Percentiles rank a stretch among this genome's conserved stretches.
These are phyloP conservation scores for Melikaiella ostensackeni DNA, from an alignment of 2,888 invertebrate genomes.

Conservation along the genomic window DNA sequence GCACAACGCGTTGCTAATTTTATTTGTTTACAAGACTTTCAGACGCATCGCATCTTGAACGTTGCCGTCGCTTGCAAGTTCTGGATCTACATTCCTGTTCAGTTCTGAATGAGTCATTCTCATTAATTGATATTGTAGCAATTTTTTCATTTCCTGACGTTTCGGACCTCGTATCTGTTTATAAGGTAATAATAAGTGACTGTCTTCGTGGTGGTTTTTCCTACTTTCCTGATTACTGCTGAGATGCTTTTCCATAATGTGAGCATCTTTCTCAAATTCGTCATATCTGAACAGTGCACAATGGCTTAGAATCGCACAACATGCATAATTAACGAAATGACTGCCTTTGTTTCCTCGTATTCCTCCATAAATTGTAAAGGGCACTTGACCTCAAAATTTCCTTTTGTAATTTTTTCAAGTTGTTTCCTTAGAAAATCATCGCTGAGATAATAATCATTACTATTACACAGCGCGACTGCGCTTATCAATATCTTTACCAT, in stretches of 20 bases:
- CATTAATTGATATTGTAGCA: not conserved
- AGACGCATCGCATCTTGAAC: not conserved
- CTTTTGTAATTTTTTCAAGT: too few relatives aligned
- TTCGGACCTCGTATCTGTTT: not conserved
- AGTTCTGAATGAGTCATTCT: constrained; percentile 12
- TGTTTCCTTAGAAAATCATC: too few relatives aligned
- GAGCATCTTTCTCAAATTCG: not conserved
- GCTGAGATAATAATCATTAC: too few relatives aligned
- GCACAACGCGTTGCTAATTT: not conserved
- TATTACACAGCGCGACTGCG: too few relatives aligned
- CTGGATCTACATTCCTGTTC: not conserved
- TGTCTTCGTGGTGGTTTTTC: not conserved
- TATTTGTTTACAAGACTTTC: not conserved
- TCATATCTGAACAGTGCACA: not conserved
- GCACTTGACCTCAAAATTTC: too few relatives aligned
- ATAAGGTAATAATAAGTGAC: not conserved
- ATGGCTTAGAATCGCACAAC: not conserved
- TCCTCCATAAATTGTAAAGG: not conserved
- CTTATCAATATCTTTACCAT: too few relatives aligned
- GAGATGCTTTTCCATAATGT: not conserved
- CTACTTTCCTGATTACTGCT: not conserved
- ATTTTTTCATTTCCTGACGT: not conserved
- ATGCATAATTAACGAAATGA: not conserved
- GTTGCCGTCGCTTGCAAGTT: not conserved
- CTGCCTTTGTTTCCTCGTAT: not conserved